Base-by-base conservation (phyloP, 2,113 vertebrate species). In the Corythornis cristatus region DNA sequence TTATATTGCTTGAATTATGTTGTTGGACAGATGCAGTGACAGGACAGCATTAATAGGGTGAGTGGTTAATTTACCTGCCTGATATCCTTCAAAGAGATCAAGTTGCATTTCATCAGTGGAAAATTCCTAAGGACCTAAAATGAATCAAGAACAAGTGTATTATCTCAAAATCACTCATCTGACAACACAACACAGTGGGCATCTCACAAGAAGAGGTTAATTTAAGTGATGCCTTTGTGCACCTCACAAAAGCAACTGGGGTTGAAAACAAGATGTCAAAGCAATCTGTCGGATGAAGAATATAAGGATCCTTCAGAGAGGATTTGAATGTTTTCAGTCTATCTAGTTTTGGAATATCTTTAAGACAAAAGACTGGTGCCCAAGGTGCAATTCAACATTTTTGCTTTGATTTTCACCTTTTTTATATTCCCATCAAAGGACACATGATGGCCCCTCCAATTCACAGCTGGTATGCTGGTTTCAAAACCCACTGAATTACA, bases 101-200 rank as follows among this genome's bases (percentile, higher is more conserved):
- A 65, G 90, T 95, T 95, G 61, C 40, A 18, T 92, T 93, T 95
- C 80, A 90, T 95, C 81, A 91, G 80, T 93, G 65, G 25, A 91
- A 93, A 95, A 96, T 94, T 96, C 93, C 87, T 71, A 45, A 86
- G 78, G 72, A 92, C 89, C 71, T 93, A 53, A 96, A 96, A 94
- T 78, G 83, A 93, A 85, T 86, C 31, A 86, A 92, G 72, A 95
- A 71, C 58, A 92, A 96, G 74, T 51, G 51, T 29, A 26, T 86
- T 96, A 96, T 92, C 95, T 90, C 66, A 45, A 66, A 81, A 95
- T 95, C 81, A 46, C 50, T 70, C 6, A 0, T 46, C 51, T 80
- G 84, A 94, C 88, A 92, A 82, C 88, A 29, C 37, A 84, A 18
- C 61, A 88, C 35, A 74, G 78, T 78, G 88, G 37, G 48, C 35